phyloP scores from a whole-genome alignment of 35 echinoderm and acorn worm species.

The Heliocidaris tuberculata region DNA sequence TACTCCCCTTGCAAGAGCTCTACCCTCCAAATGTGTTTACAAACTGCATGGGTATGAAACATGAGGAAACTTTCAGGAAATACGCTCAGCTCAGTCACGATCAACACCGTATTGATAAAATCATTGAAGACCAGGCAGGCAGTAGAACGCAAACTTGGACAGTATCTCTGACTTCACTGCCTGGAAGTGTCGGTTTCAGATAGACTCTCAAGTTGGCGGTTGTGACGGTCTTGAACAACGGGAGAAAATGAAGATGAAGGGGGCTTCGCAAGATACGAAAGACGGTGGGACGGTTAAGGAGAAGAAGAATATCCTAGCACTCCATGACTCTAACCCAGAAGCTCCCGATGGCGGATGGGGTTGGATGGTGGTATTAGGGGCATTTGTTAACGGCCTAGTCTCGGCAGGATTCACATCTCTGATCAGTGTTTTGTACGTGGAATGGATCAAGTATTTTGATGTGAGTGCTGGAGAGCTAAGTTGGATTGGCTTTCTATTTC shows the following conservation, averaged over 20 bases:
- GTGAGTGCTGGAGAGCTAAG: not conserved
- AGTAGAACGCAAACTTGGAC: too few relatives aligned
- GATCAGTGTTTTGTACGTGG: slow-evolving; percentile 40
- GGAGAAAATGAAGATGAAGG: not conserved
- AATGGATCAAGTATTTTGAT: slow-evolving; percentile 44
- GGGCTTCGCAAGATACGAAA: not conserved
- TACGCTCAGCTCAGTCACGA: too few relatives aligned
- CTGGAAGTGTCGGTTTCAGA: not conserved
- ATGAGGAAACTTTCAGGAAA: too few relatives aligned
- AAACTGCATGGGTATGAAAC: too few relatives aligned
- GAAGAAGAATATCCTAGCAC: not conserved
- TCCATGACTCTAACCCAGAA: not conserved
- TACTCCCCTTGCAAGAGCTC: too few relatives aligned
- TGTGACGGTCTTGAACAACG: not conserved
- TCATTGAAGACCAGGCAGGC: too few relatives aligned
- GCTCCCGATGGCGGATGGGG: slow-evolving; percentile 50
- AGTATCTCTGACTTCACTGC: not conserved
- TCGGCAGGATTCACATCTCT: not conserved
- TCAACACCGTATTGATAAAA: too few relatives aligned
- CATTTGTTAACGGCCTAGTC: not conserved
- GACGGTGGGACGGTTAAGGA: not conserved
- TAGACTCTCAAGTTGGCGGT: not conserved
- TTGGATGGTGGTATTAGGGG: slow-evolving; percentile 47
- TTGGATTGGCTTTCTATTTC: slow-evolving; percentile 36
- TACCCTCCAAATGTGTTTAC: too few relatives aligned